A percentile compares a stretch with the other conserved stretches of the same genome.
Conservation (phyloP, 2,113 vertebrate species). For the Daubentonia madagascariensis region DNA sequence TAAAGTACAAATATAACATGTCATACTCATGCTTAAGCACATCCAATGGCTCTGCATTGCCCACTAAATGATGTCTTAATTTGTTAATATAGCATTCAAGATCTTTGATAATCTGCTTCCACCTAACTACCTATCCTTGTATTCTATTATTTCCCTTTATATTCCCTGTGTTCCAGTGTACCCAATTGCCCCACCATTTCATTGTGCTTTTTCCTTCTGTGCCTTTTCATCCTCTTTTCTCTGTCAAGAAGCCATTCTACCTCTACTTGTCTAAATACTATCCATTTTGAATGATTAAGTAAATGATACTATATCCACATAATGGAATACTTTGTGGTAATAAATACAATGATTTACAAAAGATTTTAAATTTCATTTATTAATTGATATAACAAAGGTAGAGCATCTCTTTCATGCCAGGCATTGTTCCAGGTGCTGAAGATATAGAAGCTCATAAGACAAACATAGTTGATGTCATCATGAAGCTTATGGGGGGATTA, state of each 20-base stretch:
- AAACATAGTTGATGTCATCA: neutral
- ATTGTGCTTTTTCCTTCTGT: neutral
- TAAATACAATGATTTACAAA: neutral
- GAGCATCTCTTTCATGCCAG: neutral
- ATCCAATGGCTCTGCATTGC: neutral
- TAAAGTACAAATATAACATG: neutral
- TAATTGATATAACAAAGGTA: neutral
- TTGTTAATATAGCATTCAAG: neutral
- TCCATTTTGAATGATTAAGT: neutral
- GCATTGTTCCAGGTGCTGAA: neutral
- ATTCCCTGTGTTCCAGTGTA: neutral
- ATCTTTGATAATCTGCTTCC: neutral
- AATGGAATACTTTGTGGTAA: neutral
- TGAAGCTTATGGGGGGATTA: neutral
- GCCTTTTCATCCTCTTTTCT: neutral
- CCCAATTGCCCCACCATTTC: neutral
- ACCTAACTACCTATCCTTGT: neutral
- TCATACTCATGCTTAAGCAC: neutral
- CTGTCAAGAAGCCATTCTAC: neutral
- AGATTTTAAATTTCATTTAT: neutral
- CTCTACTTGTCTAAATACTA: neutral
- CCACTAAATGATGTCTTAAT: neutral
- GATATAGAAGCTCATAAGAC: neutral
- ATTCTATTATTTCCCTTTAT: neutral
- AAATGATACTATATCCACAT: neutral